Evolutionary conservation across 1,140 invertebrate genomes (phyloP), one percentile per base, ranked within the genome.

Genomic region (Dendrolimus punctatus): DNA sequence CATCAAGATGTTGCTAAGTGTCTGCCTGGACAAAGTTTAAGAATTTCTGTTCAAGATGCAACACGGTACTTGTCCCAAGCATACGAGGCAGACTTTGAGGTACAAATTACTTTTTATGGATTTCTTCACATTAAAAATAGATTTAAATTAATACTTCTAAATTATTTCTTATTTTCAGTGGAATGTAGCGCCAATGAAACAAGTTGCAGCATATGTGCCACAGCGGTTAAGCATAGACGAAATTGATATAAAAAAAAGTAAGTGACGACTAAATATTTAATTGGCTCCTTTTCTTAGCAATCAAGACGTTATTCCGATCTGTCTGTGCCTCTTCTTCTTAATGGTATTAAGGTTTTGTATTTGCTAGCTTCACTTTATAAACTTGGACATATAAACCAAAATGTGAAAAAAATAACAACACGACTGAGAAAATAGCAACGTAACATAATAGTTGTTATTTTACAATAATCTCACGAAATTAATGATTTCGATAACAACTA

Each of bases 1-100:
- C 83, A 86, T 55, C 76, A 76, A 68, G 83, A 86, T 52, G 79
- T 81, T 2, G 53, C 70, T 8, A 86, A 83, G 68, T 86, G 83
- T 71, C 63, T 86, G 51, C 83, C 83, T 5, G 83, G 83, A 36
- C 80, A 84, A 64, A 83, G 71, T 53, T 66, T 86, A 8, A 71
- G 80, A 58, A 86, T 86, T 53, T 83, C 69, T 39, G 73, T 84
- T 5, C 74, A 80, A 46, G 83, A 86, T 40, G 83, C 83, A 48
- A 67, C 77, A 39, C 58, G 80, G 8, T 80, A 74, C 37, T 59
- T 84, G 38, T 66, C 74, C 44, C 76, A 79, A 62, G 73, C 69
- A 8, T 84, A 86, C 48, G 80, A 86, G 71, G 68, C 58, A 51
- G 80, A 86, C 60, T 79, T 81, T 53, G 76, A 79, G 65, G 83